Percentiles rank a stretch among this genome's conserved stretches.
Conservation (phyloP, 2,888 invertebrate species). For the Heliothis peltigera region DNA sequence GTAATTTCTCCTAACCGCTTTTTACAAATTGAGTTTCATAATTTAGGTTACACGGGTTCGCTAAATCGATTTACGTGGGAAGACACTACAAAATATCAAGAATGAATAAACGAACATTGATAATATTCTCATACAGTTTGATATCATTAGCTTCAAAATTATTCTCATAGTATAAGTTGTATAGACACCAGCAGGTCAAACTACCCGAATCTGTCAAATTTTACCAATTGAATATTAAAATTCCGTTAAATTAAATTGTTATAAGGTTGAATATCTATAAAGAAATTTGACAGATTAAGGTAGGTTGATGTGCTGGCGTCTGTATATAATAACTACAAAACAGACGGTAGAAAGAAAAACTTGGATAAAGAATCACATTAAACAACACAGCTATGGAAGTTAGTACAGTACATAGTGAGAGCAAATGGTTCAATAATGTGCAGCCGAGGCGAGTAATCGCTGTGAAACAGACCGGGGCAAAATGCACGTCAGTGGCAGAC, state of each 20-base stretch:
- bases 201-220: too few relatives aligned
- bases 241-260: too few relatives aligned
- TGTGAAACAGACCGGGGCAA: constrained; percentile 59
- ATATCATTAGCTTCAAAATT: background rate
- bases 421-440: constrained; percentile 38
- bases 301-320: too few relatives aligned
- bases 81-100: background rate
- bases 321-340: constrained; percentile 1
- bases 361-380: constrained; percentile 19
- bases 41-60: background rate
- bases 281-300: too few relatives aligned
- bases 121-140: too few relatives aligned
- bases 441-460: constrained; percentile 47
- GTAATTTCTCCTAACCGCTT: background rate
- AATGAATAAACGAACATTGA: background rate
- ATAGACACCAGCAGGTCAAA: too few relatives aligned
- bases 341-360: background rate
- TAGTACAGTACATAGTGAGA: constrained; percentile 7
- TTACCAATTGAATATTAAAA: too few relatives aligned
- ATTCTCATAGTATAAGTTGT: background rate
- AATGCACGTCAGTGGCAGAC: constrained; percentile 44
- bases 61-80: background rate
- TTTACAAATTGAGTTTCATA: background rate
- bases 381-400: constrained; percentile 9
- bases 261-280: too few relatives aligned